These are phyloP conservation scores for Cynaeus angustus DNA, from an alignment of 2,888 invertebrate genomes.

Conservation along the genomic window DNA sequence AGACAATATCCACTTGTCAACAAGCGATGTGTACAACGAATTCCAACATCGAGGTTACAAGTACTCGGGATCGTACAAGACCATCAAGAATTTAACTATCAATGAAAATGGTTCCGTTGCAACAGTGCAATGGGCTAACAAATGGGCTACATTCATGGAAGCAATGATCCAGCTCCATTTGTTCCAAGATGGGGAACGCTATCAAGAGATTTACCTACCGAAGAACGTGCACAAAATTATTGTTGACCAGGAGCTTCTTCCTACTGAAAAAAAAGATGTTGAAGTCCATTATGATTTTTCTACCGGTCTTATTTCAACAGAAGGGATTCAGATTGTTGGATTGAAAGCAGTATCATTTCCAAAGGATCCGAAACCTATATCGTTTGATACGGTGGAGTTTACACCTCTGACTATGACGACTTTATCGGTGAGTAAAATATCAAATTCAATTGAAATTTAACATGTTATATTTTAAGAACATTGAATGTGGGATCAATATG, in stretches of 20 bases:
- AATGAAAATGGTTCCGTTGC: slow-evolving; percentile 67
- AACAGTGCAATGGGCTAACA: slow-evolving; percentile 68
- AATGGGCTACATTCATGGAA: slow-evolving; percentile 93
- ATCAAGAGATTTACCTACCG: slow-evolving; percentile 83
- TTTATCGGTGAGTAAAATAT: slow-evolving; percentile 58
- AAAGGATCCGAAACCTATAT: slow-evolving; percentile 58
- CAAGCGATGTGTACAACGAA: slow-evolving; percentile 82
- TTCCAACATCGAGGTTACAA: slow-evolving; percentile 81
- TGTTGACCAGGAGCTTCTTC: slow-evolving; percentile 66
- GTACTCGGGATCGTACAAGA: slow-evolving; percentile 64
- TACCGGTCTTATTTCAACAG: slow-evolving; percentile 63
- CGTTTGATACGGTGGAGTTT: slow-evolving; percentile 64
- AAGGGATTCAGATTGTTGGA: slow-evolving; percentile 66
- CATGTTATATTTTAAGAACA: slow-evolving; percentile 63
- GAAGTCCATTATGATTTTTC: slow-evolving; percentile 64
- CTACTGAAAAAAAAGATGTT: slow-evolving; percentile 61
- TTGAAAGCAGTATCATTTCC: slow-evolving; percentile 60
- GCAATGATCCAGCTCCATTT: slow-evolving; percentile 88
- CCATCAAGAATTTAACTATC: slow-evolving; percentile 63
- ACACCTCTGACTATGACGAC: slow-evolving; percentile 58
- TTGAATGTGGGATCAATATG: slow-evolving; percentile 65
- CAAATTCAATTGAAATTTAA: no score
- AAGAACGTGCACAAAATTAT: slow-evolving; percentile 74
- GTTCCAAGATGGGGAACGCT: slow-evolving; percentile 77
- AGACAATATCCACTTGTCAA: slow-evolving; percentile 73